phyloP scores from a whole-genome alignment of 2,888 invertebrate genomes.

The Leptinotarsa juncta region DNA sequence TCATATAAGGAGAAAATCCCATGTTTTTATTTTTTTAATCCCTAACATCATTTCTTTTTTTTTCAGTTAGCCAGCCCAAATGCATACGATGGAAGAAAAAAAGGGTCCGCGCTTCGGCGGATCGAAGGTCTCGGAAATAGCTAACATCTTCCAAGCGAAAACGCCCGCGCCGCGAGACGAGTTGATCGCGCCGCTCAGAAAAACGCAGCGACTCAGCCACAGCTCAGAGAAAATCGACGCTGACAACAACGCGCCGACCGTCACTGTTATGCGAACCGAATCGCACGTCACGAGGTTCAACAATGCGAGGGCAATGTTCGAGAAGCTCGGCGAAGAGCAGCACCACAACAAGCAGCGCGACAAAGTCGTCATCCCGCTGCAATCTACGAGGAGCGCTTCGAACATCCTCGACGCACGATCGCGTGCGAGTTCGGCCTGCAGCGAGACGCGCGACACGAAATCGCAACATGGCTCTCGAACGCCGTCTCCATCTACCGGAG shows the following conservation, averaged over 20 bases:
- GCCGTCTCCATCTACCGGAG: constrained; percentile 64
- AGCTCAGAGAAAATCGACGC: constrained; percentile 46
- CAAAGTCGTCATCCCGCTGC: constrained; percentile 56
- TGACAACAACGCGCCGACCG: constrained; percentile 60
- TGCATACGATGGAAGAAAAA: constrained; percentile 62
- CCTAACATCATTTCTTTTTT: constrained; percentile 16
- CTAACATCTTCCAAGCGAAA: constrained; percentile 82
- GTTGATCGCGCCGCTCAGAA: constrained; percentile 49
- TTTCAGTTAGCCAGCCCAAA: constrained; percentile 13
- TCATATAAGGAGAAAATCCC: too few relatives aligned
- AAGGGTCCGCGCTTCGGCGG: constrained; percentile 67
- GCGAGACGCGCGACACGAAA: constrained; percentile 65
- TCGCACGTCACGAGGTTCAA: constrained; percentile 90
- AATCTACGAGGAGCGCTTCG: constrained; percentile 65
- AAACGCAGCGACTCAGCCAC: constrained; percentile 47
- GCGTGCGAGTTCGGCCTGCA: constrained; percentile 75
- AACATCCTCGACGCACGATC: constrained; percentile 71
- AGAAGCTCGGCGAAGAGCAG: constrained; percentile 84
- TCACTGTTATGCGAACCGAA: constrained; percentile 85
- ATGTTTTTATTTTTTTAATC: not conserved
- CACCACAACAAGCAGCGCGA: constrained; percentile 59
- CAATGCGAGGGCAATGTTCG: constrained; percentile 90
- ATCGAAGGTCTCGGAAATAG: constrained; percentile 91
- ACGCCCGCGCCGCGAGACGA: constrained; percentile 45
- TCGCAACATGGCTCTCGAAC: constrained; percentile 61